Base-by-base conservation (phyloP, 2,888 invertebrate genomes). In the Scaptomyza cyrtandrae region DNA sequence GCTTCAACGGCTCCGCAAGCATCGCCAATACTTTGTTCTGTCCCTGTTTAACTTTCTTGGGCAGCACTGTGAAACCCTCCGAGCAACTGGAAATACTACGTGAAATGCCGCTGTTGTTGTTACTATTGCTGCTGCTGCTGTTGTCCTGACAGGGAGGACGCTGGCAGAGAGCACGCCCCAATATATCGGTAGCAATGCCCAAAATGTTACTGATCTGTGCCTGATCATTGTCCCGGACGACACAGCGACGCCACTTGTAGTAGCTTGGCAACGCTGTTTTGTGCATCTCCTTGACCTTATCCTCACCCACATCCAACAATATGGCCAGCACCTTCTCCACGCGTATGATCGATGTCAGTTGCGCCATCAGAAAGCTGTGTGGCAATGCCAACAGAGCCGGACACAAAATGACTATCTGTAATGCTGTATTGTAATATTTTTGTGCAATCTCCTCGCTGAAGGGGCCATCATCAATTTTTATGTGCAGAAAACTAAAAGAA, bases 141-240 rank as follows among this genome's bases (percentile, higher is more conserved):
- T 93, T 96, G 93, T 54, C 96, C 94, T 90, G 95, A 94, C 89
- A 95, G 93, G 60, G 93, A 86, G 86, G 94, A 91, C 73, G 93
- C 93, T 91, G 94, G 93, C 93, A 92, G 39, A 91, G 93, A 83
- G 93, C 94, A 90, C 92, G 85, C 13, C 96, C 95, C 31, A 97
- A 93, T 71, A 96, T 96, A 24, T 95, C 95, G 71, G 97, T 96
- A 0, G 97, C 96, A 7, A 96, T 95, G 0, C 95, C 95, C n/a
- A 97, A 93, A 88, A 97, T 96, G 70, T 96, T 96, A 73, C 96
- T 96, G 37, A 97, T 96, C 89, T 97, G 96, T 0, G 95, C 95
- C 56, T 96, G 96, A 91, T 97, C 97, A 89, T 97, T 96, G 89
- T 97, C 97, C 52, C 95, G 95, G 16, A 96, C 95, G 46, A 94